Conservation (phyloP, 2,797 vertebrate species). For the Sphenopsis melanotis region DNA sequence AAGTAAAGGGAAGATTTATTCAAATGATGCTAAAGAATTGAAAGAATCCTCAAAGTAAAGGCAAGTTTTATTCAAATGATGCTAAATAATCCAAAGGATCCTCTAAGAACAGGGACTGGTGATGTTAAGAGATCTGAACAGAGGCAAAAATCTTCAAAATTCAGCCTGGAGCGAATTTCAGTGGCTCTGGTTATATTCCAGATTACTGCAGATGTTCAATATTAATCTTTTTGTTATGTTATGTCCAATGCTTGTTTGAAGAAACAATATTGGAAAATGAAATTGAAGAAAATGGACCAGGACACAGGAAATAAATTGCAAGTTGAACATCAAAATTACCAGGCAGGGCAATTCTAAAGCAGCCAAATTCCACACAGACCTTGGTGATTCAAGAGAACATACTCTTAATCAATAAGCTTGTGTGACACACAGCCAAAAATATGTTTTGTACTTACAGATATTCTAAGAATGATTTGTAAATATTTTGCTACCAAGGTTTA, state of each 20-base stretch:
- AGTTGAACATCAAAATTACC: neutral
- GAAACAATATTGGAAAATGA: neutral
- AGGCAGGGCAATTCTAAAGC: neutral
- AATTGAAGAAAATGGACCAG: neutral
- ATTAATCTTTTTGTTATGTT: neutral
- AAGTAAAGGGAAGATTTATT: neutral
- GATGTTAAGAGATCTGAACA: neutral
- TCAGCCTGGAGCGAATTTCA: neutral
- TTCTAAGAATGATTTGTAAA: neutral
- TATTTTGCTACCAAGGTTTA: neutral
- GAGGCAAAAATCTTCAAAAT: neutral
- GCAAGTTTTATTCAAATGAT: neutral
- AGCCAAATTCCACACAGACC: neutral
- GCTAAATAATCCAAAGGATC: neutral
- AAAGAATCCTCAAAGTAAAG: neutral
- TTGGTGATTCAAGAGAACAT: neutral
- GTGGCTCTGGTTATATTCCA: neutral
- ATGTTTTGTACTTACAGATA: neutral
- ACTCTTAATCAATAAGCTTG: neutral
- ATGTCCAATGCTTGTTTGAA: fast-evolving
- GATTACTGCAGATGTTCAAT: neutral
- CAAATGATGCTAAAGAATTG: neutral
- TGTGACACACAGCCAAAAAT: neutral
- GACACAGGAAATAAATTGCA: neutral
- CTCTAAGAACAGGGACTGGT: neutral